Evolutionary conservation across 2,888 invertebrate species (phyloP), one percentile per base, ranked within the genome.

Genomic region (Vannuccia rotundouncinata): DNA sequence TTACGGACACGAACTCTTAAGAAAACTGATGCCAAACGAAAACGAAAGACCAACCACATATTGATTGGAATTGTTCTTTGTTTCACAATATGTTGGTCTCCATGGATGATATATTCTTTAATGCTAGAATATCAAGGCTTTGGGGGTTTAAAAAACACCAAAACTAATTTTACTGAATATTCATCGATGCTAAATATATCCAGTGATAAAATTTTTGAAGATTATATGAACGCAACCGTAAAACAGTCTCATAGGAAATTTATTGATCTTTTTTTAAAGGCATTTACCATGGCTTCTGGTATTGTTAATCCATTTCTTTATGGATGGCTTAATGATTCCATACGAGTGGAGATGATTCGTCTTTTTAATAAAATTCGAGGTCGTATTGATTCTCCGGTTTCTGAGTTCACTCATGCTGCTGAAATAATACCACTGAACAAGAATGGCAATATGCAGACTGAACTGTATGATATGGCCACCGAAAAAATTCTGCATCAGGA

Each of bases 51-150:
- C 0, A 81, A 81, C 31, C 76, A 31, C 27, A 81, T 81, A n/a
- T 66, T 81, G 10, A 73, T 81, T 25, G 60, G 31, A n/a, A 81
- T 81, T 73, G 81, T 81, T 5, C 27, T 66, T 2, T 77, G 81
- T 59, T 81, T 81, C 45, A 77, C 81, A 10, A 27, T 81, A n/a
- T 81, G 31, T 45, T 81, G 81, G 81, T 73, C 80, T 1, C 81
- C 81, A 17, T 81, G 81, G 81, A 74, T 59, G 22, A 28, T 29
- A 22, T 80, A 60, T 80, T 80, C 80, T 29, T 25, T 80, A 13
- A 45, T 59, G 22, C 29, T 80, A 25, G 80, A 80, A 27, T 5
- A 76, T 17, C 1, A 10, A 27, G 73, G 10, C 2, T 73, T n/a
- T n/a, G n/a, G n/a, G n/a, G n/a, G n/a, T n/a, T n/a, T n/a, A n/a